Conservation (phyloP, 2,797 vertebrate genomes). For the Dallia pectoralis region DNA sequence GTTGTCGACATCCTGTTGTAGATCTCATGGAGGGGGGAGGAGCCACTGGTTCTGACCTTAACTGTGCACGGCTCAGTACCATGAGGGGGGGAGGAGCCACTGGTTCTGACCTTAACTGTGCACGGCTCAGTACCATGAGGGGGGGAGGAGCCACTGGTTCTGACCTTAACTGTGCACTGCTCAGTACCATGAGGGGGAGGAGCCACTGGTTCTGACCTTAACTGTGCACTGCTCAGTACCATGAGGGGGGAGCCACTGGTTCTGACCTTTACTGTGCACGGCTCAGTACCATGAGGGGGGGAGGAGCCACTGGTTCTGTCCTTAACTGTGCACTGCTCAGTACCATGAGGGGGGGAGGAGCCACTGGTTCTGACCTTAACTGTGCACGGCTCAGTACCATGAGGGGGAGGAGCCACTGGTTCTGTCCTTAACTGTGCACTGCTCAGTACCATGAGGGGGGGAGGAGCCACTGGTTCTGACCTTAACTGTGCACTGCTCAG, state of each 20-base stretch:
- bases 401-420: background rate
- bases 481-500: conserved; percentile 27
- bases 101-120: conserved; percentile 11
- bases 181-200: conserved; percentile 29
- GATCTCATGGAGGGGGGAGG: background rate
- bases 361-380: conserved; percentile 7
- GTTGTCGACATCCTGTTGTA: conserved; percentile 41
- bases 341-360: conserved; percentile 15
- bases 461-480: conserved; percentile 1
- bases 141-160: background rate
- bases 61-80: conserved; percentile 29
- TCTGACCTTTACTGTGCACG: conserved; percentile 18
- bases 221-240: conserved; percentile 29
- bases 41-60: conserved; percentile 5
- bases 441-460: conserved; percentile 22
- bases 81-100: conserved; percentile 2
- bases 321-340: conserved; percentile 27
- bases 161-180: conserved; percentile 23
- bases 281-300: conserved; percentile 30
- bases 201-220: conserved; percentile 5
- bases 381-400: conserved; percentile 30
- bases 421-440: conserved; percentile 17
- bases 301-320: conserved; percentile 1
- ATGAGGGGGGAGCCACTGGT: background rate
- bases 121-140: conserved; percentile 30